Evolutionary conservation across 1,140 invertebrate genomes (phyloP).

Genomic region (Phenacoccus solenopsis): DNA sequence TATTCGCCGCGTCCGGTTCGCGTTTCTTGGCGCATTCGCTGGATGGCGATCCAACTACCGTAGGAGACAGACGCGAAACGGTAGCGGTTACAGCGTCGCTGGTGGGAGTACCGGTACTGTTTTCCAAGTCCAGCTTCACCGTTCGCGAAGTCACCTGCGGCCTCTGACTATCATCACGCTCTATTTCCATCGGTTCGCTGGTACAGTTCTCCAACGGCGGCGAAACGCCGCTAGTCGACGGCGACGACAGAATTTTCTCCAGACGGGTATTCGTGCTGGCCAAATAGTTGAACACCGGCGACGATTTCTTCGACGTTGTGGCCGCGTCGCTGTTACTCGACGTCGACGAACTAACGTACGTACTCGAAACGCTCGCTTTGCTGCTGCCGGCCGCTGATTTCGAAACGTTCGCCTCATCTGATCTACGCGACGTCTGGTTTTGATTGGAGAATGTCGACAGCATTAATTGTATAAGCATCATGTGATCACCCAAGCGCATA

Average conservation of each 20-base stretch:
- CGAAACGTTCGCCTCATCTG: slow-evolving; percentile 26
- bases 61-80: neutral
- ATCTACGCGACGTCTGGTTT: slow-evolving; percentile 21
- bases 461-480: slow-evolving; percentile 92
- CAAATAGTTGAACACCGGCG: slow-evolving; percentile 26
- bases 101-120: slow-evolving; percentile 17
- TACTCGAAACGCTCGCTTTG: slow-evolving; percentile 27
- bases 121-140: slow-evolving; percentile 11
- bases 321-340: slow-evolving; percentile 22
- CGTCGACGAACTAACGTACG: slow-evolving; percentile 23
- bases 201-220: neutral
- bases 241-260: neutral
- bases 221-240: neutral
- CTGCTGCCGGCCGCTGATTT: slow-evolving; percentile 25
- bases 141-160: slow-evolving; percentile 23
- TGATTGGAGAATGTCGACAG: slow-evolving; percentile 55
- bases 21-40: too few species aligned
- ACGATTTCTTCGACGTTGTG: slow-evolving; percentile 24
- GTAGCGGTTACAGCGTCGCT: slow-evolving; percentile 13
- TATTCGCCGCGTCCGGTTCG: neutral
- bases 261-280: slow-evolving; percentile 15
- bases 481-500: slow-evolving; percentile 87
- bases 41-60: too few species aligned
- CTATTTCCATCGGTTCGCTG: slow-evolving; percentile 16
- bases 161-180: slow-evolving; percentile 18